phyloP scores from a whole-genome alignment of 1,140 invertebrate genomes.

The Apis mellifera region Amel_HAv3.1 CM009937.2:5856001-5856500 shows the following conservation, averaged over 20 bases:
- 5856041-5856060: constrained; percentile 52
- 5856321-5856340: too few relatives aligned
- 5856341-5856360: too few relatives aligned
- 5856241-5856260: background rate
- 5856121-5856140: constrained; percentile 68
- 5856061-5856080: constrained; percentile 57
- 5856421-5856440: too few relatives aligned
- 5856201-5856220: background rate
- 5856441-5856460: too few relatives aligned
- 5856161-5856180: constrained; percentile 66
- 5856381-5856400: too few relatives aligned
- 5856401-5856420: too few relatives aligned
- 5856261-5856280: background rate
- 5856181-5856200: constrained; percentile 48
- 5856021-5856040: constrained; percentile 68
- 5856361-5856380: too few relatives aligned
- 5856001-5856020: constrained; percentile 64
- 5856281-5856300: too few relatives aligned
- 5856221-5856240: background rate
- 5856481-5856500: too few relatives aligned
- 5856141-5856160: constrained; percentile 68
- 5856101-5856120: constrained; percentile 75
- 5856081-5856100: constrained; percentile 70
- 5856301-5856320: background rate
- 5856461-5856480: too few relatives aligned